These are phyloP conservation scores for Eulithis testata DNA, from an alignment of 2,888 invertebrate genomes.

Conservation along the genomic window DNA sequence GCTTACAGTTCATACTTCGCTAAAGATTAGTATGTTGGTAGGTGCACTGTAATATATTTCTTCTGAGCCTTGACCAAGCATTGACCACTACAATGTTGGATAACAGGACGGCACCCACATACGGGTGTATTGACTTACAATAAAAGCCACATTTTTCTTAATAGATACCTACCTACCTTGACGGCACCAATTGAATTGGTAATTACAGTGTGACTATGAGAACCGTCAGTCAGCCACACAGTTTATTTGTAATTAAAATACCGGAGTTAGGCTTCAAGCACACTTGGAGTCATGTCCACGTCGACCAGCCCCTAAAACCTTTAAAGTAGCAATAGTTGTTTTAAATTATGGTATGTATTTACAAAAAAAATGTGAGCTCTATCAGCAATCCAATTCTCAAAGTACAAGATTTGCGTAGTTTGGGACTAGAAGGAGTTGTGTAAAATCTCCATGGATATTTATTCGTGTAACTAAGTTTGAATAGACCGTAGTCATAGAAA, in stretches of 20 bases:
- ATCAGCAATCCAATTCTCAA: too few species aligned
- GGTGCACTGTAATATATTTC: not conserved
- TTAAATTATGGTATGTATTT: too few species aligned
- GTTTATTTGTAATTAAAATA: not conserved
- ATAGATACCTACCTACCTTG: slow-evolving; percentile 68
- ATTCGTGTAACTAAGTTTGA: too few species aligned
- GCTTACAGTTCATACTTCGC: too few species aligned
- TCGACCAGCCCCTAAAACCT: too few species aligned
- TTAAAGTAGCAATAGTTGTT: too few species aligned
- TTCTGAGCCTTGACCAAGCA: slow-evolving; percentile 49
- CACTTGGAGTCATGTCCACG: too few species aligned
- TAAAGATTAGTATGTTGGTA: not conserved
- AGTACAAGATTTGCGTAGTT: too few species aligned
- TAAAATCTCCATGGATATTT: too few species aligned
- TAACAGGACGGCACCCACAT: slow-evolving; percentile 74
- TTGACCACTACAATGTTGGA: slow-evolving; percentile 63
- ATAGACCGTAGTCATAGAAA: too few species aligned
- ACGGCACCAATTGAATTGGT: slow-evolving; percentile 39
- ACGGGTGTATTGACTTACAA: slow-evolving; percentile 81
- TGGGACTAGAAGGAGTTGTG: too few species aligned
- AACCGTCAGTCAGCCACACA: not conserved
- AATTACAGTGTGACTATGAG: slow-evolving; percentile 5
- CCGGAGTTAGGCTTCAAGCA: not conserved
- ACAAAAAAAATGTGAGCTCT: too few species aligned
- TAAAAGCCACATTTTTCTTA: slow-evolving; percentile 81